These are phyloP conservation scores for Drosophila kurseongensis DNA, from an alignment of 1,140 invertebrate species.

Conservation along the genomic window DNA sequence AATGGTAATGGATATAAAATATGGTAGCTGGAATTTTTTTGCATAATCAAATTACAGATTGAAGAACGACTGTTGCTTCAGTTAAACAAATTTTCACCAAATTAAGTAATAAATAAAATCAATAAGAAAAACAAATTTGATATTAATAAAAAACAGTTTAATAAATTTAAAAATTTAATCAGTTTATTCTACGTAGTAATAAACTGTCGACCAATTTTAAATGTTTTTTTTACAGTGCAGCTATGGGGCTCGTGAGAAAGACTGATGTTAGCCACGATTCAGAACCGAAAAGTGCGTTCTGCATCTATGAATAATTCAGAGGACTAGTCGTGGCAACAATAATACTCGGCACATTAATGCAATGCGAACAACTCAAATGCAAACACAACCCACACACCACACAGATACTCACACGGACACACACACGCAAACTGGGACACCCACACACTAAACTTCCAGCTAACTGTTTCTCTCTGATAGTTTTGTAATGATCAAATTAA, in stretches of 20 bases:
- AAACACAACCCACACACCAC: conserved; percentile 24
- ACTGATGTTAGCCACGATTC: conserved; percentile 30
- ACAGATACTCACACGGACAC: conserved; percentile 5
- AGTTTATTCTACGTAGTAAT: too few species aligned
- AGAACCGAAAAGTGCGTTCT: conserved; percentile 39
- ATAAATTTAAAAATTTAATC: too few species aligned
- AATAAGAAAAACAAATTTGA: too few species aligned
- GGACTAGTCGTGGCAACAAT: conserved; percentile 57
- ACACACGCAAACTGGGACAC: conserved; percentile 9
- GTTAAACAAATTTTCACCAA: too few species aligned
- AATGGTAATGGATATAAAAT: too few species aligned
- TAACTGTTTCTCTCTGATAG: conserved; percentile 54
- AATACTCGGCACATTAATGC: conserved; percentile 62
- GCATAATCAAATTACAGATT: too few species aligned
- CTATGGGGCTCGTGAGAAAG: neutral
- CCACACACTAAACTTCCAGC: conserved; percentile 7
- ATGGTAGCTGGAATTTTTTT: too few species aligned
- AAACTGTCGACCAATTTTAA: neutral
- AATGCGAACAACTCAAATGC: conserved; percentile 51
- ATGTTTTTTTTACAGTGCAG: conserved; percentile 1
- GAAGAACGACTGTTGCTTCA: too few species aligned
- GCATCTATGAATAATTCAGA: conserved; percentile 76
- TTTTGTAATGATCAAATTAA: conserved; percentile 83
- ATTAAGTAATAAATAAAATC: too few species aligned
- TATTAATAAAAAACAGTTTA: too few species aligned